Conservation (phyloP, 2,797 vertebrate species). For the Phalanger gymnotis region DNA sequence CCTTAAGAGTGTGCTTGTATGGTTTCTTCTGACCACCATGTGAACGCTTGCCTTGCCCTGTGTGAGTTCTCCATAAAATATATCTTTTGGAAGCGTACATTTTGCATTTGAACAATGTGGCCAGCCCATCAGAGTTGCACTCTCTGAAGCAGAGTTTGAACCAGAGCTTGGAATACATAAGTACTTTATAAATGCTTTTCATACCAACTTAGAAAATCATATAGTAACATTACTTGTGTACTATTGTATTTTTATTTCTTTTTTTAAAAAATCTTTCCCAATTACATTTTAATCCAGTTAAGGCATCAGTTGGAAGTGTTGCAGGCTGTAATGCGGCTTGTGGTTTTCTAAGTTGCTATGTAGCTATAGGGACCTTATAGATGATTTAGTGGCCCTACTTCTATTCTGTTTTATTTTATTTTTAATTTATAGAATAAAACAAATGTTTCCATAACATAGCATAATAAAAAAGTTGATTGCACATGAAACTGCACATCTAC, state of each 20-base stretch:
- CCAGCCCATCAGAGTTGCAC: too few relatives aligned
- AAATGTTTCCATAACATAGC: background rate
- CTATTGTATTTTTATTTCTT: background rate
- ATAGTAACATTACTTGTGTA: background rate
- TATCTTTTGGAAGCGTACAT: too few relatives aligned
- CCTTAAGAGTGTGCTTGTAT: too few relatives aligned
- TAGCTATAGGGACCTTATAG: background rate
- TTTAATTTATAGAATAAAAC: background rate
- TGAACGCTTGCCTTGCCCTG: too few relatives aligned
- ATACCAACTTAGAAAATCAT: background rate
- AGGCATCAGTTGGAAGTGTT: background rate
- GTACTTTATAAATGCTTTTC: background rate
- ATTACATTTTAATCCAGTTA: background rate
- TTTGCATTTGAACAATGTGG: too few relatives aligned
- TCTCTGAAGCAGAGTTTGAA: too few relatives aligned
- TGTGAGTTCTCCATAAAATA: too few relatives aligned
- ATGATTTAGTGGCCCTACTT: background rate
- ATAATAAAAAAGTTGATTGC: background rate
- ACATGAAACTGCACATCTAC: background rate
- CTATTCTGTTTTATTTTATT: background rate
- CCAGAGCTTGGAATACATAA: too few relatives aligned
- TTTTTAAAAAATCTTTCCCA: background rate
- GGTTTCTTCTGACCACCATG: too few relatives aligned
- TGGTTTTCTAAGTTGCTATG: background rate
- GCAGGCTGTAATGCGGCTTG: background rate